These are phyloP conservation scores for Microctenopoma stevenorrisi DNA, from an alignment of 2,797 vertebrate species.

Conservation along the genomic window DNA sequence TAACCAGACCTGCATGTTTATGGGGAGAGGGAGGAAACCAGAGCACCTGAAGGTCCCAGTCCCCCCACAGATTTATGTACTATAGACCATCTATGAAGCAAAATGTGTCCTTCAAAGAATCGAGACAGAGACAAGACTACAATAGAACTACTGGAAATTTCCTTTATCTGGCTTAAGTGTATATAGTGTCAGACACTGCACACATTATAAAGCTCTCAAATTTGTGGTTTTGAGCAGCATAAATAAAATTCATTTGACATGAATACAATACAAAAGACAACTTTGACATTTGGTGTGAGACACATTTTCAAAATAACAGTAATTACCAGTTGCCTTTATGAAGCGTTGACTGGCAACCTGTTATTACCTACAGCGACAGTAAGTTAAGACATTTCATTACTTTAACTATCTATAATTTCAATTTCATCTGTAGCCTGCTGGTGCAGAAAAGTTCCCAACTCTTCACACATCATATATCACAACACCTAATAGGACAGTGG, in stretches of 20 bases:
- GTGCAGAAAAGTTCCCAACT: conserved; percentile 65
- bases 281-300: neutral
- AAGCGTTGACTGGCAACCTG: neutral
- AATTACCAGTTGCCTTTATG: neutral
- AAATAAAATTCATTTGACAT: neutral
- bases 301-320: neutral
- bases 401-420: conserved; percentile 31
- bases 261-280: neutral
- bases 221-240: neutral
- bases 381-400: neutral
- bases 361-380: neutral
- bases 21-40: too few relatives aligned
- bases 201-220: neutral
- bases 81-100: neutral
- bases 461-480: conserved; percentile 53
- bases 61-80: too few relatives aligned
- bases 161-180: neutral
- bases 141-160: neutral
- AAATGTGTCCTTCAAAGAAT: neutral
- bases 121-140: neutral
- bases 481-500: conserved; percentile 64
- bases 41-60: too few relatives aligned
- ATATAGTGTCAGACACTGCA: neutral
- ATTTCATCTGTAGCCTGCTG: conserved; percentile 42
- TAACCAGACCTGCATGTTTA: too few relatives aligned